Evolutionary conservation across 2,113 vertebrate genomes (phyloP).

Genomic region (Caloenas nicobarica): DNA sequence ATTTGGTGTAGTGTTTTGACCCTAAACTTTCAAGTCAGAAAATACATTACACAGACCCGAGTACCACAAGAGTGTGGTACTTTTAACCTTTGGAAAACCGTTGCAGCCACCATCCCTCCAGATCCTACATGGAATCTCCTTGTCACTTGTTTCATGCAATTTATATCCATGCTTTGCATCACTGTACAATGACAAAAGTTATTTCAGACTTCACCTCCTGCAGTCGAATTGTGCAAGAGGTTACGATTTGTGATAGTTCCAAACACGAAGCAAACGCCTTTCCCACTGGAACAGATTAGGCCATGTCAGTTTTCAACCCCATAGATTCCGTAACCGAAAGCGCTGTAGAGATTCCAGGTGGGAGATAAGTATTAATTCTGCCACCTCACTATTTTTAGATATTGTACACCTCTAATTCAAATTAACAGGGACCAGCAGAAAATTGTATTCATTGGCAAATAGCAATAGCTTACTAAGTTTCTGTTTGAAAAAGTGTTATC

Average conservation of each 20-base stretch:
- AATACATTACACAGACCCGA: neutral
- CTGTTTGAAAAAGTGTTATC: neutral
- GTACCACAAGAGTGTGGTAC: too few species aligned
- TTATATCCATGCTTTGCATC: neutral
- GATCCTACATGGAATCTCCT: rapidly evolving
- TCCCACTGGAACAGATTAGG: neutral
- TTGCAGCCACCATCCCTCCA: neutral
- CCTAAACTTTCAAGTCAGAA: neutral
- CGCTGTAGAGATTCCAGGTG: neutral
- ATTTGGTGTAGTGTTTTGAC: neutral
- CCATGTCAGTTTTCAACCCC: neutral
- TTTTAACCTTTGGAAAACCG: neutral
- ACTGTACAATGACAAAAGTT: neutral
- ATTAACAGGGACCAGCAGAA: neutral
- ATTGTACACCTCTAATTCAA: neutral
- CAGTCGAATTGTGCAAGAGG: neutral
- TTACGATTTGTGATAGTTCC: neutral
- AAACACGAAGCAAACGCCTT: neutral
- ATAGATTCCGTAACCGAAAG: neutral
- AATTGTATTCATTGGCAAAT: neutral
- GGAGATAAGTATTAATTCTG: neutral
- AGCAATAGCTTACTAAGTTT: neutral
- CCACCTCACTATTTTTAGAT: neutral
- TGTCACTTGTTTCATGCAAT: neutral
- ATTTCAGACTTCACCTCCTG: neutral